phyloP scores from a whole-genome alignment of 2,888 invertebrate genomes.

The Drosophila robusta region DNA sequence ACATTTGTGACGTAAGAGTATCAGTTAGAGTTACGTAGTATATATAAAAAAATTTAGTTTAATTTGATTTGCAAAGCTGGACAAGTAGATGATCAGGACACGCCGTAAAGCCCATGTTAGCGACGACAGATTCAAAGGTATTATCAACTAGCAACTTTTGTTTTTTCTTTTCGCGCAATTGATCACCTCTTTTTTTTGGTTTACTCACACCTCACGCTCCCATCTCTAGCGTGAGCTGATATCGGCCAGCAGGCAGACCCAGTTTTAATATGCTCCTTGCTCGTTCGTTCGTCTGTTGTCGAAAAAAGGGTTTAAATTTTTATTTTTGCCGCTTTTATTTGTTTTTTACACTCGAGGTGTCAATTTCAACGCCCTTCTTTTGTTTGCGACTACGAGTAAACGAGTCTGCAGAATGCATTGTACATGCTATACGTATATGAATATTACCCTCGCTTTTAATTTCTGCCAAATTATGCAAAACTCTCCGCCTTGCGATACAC shows the following conservation, averaged over 20 bases:
- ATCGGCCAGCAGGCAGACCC: constrained; percentile 53
- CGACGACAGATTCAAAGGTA: no score
- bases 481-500: constrained; percentile 33
- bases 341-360: constrained; percentile 81
- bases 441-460: constrained; percentile 79
- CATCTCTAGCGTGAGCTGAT: constrained; percentile 46
- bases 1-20: not conserved
- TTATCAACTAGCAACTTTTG: no score
- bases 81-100: no score
- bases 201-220: constrained; percentile 17
- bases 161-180: not conserved
- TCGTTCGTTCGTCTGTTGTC: constrained; percentile 32
- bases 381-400: constrained; percentile 53
- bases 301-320: constrained; percentile 59
- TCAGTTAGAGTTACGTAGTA: not conserved
- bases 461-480: constrained; percentile 75
- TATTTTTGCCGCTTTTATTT: constrained; percentile 64
- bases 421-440: constrained; percentile 38
- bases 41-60: no score
- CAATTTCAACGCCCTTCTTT: constrained; percentile 84
- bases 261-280: constrained; percentile 54
- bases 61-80: no score
- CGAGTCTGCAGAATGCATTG: constrained; percentile 44
- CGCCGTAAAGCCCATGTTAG: no score
- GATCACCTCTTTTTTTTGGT: not conserved